Percentiles rank a stretch among this genome's conserved stretches.
Conservation (phyloP, 2,888 invertebrate genomes). For the Oithona nana region DNA sequence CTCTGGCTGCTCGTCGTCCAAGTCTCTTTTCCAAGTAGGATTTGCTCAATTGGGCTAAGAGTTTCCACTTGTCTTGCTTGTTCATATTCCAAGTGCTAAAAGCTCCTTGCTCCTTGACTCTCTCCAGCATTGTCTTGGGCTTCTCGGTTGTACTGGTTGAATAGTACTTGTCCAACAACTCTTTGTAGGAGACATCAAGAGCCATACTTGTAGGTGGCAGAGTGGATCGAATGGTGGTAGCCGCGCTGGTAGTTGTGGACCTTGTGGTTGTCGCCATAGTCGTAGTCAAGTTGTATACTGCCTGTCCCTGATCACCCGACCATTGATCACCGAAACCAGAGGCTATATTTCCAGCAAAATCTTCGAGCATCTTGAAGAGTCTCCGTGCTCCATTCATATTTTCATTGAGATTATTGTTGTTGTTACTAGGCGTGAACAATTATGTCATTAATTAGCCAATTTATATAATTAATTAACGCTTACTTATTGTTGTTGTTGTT, state of each 20-base stretch:
- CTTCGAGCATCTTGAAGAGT: background rate
- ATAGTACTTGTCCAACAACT: background rate
- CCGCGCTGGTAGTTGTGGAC: background rate
- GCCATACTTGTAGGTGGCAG: background rate
- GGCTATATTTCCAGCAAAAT: background rate
- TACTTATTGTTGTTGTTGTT: background rate
- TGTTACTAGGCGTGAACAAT: background rate
- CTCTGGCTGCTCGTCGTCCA: background rate
- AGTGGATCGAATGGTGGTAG: background rate
- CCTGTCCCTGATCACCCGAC: background rate
- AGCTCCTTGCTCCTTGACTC: background rate
- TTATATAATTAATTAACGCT: background rate
- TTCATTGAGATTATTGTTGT: background rate
- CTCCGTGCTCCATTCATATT: conserved; percentile 6
- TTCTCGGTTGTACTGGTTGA: background rate
- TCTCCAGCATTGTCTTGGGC: background rate
- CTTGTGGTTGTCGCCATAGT: background rate
- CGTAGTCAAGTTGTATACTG: background rate
- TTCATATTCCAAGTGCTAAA: background rate
- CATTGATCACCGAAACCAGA: background rate
- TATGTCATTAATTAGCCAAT: background rate
- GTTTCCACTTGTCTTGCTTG: background rate
- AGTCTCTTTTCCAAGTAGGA: background rate
- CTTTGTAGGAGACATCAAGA: background rate
- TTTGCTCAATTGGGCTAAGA: background rate